Evolutionary conservation across 92 coral and sea anemone species (phyloP), one percentile per base, ranked within the genome.

Genomic region (Actinostola sp.): DNA sequence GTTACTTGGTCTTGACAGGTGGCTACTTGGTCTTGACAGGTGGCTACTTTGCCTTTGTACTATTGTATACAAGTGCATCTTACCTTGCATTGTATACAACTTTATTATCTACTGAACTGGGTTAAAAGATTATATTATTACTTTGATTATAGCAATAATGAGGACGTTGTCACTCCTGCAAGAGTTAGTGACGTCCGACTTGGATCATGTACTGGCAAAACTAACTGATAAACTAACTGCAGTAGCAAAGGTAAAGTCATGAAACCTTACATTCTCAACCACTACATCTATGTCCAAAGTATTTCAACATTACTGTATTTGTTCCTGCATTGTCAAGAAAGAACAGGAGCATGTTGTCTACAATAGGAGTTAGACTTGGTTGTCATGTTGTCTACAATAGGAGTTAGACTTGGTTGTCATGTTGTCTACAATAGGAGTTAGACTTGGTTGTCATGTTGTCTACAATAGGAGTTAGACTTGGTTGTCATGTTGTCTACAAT

Each of bases 221-320:
- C 81, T 94, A 20, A 77, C 86, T 60, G 68, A 82, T 25, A 94
- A 94, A 52, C 85, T 94, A 14, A 52, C 67, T 19, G 70, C 83
- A 45, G 97, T 94, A 24, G 90, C 97, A 77, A 94, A 94, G 92
- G 98, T 93, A 82, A 80, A 45, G n/a, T n/a, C n/a, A n/a, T n/a
- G 53, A 15, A 53, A 14, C 25, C 2, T 50, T 9, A 21, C 3
- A 70, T 30, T 29, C 51, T 10, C 42, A 36, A 36, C 11, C 11
- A 11, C 4, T 36, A 36, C 4, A 36, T 36, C 4, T 36, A 36
- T 4, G 53, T 46, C 3, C 53, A 46, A 46, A 6, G 15, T 46
- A 36, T 36, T 36, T n/a, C n/a, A n/a, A 7, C 45, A 14, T 14
- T 7, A 39, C 3, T 27, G 34, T 28, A 3, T 20, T 15, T 56